Percentiles rank a stretch among this genome's conserved stretches.
These are phyloP conservation scores for Enoplosus armatus DNA, from an alignment of 2,797 vertebrate genomes.

Conservation along the genomic window DNA sequence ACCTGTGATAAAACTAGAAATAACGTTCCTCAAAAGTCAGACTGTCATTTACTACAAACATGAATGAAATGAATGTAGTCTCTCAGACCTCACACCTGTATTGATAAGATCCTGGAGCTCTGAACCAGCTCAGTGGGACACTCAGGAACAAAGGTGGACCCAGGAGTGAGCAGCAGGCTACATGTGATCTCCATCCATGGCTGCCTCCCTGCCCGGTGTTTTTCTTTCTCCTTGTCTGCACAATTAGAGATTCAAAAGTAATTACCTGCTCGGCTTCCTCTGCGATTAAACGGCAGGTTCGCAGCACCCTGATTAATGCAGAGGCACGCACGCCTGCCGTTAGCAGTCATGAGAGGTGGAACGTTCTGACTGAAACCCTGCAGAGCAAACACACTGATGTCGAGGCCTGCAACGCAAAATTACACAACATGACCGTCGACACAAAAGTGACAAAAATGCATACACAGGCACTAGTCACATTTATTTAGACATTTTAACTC, in stretches of 20 bases:
- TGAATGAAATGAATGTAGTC: not conserved
- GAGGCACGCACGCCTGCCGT: constrained; percentile 90
- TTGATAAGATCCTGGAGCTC: not conserved
- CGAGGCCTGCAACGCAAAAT: constrained; percentile 24
- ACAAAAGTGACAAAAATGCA: not conserved
- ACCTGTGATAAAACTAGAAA: not conserved
- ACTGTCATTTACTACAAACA: not conserved
- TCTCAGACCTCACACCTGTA: not conserved
- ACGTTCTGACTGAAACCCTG: constrained; percentile 88
- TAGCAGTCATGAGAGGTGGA: constrained; percentile 88
- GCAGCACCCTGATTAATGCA: constrained; percentile 95
- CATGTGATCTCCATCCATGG: constrained; percentile 48
- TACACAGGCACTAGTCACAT: not conserved
- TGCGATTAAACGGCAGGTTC: constrained; percentile 88
- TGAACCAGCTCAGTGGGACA: constrained; percentile 7
- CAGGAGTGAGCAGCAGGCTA: constrained; percentile 18
- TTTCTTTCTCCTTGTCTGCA: constrained; percentile 65
- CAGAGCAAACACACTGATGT: constrained; percentile 76
- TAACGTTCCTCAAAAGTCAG: not conserved
- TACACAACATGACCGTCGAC: constrained; percentile 31
- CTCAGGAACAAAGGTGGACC: constrained; percentile 24
- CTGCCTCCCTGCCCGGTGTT: constrained; percentile 36
- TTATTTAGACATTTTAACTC: not conserved
- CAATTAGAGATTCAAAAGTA: constrained; percentile 94
- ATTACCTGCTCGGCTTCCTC: constrained; percentile 98